Evolutionary conservation across 1,140 invertebrate species (phyloP).

Genomic region (Elymnias hypermnestra): DNA sequence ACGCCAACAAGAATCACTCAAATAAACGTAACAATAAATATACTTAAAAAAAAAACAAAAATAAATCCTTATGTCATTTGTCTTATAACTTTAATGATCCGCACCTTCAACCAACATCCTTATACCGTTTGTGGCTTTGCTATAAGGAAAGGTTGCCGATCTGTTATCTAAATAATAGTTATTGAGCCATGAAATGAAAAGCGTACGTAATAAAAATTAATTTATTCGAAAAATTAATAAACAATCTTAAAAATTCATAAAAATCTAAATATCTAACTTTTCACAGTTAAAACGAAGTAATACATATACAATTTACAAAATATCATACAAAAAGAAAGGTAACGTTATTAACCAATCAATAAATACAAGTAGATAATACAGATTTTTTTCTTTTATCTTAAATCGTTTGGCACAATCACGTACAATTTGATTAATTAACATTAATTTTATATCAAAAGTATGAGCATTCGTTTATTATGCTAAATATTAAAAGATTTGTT

Average conservation of each 20-base stretch:
- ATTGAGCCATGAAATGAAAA: background rate
- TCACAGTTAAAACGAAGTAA: slow-evolving; percentile 33
- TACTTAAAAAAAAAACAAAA: too few relatives aligned
- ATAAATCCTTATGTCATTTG: too few relatives aligned
- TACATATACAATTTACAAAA: slow-evolving; percentile 49
- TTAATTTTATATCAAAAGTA: slow-evolving; percentile 22
- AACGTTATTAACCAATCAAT: slow-evolving; percentile 32
- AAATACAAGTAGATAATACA: slow-evolving; percentile 26
- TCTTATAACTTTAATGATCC: too few relatives aligned
- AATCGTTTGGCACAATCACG: slow-evolving; percentile 54
- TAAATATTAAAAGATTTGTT: slow-evolving; percentile 28
- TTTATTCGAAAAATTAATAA: slow-evolving; percentile 59
- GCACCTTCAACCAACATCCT: too few relatives aligned
- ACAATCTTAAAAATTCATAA: slow-evolving; percentile 50
- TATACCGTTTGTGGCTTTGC: too few relatives aligned
- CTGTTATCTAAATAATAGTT: background rate
- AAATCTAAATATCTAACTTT: slow-evolving; percentile 34
- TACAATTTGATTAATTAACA: slow-evolving; percentile 21
- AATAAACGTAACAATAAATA: too few relatives aligned
- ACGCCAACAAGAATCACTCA: too few relatives aligned
- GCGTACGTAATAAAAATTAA: slow-evolving; percentile 46
- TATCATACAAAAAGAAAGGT: slow-evolving; percentile 36
- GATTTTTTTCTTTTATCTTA: slow-evolving; percentile 18
- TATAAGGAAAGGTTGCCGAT: too few relatives aligned
- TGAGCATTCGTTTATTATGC: slow-evolving; percentile 46